Conservation (phyloP, 2,113 vertebrate species). For the Syngnathus scovelli region DNA sequence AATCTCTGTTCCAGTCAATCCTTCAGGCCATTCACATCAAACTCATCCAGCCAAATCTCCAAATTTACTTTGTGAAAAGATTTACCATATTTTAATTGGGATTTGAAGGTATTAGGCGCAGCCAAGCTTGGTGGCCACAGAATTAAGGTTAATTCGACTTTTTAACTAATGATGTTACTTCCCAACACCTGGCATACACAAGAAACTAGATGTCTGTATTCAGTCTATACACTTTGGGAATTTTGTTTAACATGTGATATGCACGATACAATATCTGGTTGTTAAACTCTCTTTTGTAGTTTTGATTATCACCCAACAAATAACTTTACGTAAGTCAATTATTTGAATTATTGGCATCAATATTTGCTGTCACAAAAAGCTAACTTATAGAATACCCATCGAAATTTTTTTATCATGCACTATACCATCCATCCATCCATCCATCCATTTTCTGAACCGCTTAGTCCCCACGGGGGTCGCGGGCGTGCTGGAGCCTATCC, state of each 20-base stretch:
- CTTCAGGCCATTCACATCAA: background rate
- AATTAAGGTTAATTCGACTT: background rate
- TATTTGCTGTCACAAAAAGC: no score
- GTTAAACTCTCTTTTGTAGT: background rate
- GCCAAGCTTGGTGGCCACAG: background rate
- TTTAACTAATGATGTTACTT: background rate
- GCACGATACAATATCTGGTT: background rate
- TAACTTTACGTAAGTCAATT: no score
- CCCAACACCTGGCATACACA: background rate
- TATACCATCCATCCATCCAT: no score
- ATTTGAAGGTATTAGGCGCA: slow-evolving; percentile 28
- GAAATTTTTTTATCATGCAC: no score
- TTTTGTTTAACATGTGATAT: background rate
- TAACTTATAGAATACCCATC: no score
- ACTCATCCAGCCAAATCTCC: background rate
- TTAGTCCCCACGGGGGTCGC: no score
- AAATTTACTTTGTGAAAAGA: slow-evolving; percentile 4
- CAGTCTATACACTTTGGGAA: background rate
- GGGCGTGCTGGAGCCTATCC: no score
- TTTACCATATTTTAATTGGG: slow-evolving; percentile 33
- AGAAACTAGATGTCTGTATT: background rate
- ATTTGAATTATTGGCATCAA: no score
- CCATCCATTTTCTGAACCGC: no score
- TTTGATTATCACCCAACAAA: background rate
- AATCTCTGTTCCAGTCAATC: background rate